Evolutionary conservation across 2,797 vertebrate genomes (phyloP).

Genomic region (Neosilurus hyrtlii): DNA sequence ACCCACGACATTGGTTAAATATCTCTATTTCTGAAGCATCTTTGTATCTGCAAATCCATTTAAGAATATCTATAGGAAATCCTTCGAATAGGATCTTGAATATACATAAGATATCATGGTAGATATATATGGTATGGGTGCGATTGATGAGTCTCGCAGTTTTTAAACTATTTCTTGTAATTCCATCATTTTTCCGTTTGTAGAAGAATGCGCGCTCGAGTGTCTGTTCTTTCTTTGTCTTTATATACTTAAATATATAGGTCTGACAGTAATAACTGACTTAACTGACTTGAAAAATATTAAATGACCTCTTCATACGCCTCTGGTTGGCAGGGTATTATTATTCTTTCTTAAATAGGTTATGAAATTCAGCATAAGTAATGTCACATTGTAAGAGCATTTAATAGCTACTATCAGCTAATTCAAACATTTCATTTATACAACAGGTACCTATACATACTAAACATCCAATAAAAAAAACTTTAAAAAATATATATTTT

Average conservation of each 20-base stretch:
- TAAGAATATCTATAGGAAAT: background rate
- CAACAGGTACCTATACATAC: background rate
- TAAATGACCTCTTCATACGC: background rate
- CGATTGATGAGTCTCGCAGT: background rate
- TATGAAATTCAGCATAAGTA: background rate
- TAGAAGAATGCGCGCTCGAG: background rate
- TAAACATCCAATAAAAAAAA: background rate
- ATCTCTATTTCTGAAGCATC: background rate
- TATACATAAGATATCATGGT: background rate
- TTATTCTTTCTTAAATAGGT: background rate
- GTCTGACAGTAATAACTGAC: background rate
- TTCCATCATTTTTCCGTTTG: background rate
- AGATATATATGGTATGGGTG: background rate
- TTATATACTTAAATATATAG: background rate
- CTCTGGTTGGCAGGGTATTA: background rate
- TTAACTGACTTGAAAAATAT: background rate
- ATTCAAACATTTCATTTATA: background rate
- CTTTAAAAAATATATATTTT: background rate
- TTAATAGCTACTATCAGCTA: background rate
- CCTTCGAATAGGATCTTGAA: background rate
- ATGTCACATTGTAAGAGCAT: background rate
- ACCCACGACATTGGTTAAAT: background rate
- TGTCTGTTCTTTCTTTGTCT: background rate
- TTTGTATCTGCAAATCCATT: background rate
- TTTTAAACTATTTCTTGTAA: background rate